Base-by-base conservation (phyloP, 2,888 invertebrate species). In the Drosophila birchii region DNA sequence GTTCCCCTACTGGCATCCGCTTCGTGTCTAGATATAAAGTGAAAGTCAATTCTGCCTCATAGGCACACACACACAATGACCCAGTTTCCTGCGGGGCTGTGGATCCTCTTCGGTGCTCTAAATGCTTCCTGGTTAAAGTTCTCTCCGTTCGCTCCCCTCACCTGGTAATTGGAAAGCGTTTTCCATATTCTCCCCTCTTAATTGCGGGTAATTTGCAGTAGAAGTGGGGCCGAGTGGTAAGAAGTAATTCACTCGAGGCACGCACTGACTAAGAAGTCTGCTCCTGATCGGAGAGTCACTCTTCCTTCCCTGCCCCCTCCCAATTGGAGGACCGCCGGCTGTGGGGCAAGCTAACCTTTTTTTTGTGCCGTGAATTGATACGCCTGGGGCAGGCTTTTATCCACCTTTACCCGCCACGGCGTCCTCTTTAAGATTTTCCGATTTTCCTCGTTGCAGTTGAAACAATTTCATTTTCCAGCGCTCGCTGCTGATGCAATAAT, bases 391-490 rank as follows among this genome's bases (percentile, higher is more conserved):
- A 47, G 47, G 59, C 73, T 76, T 79, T 86, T 78, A 51, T 47
- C 87, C 79, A 73, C 64, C 55, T 43, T 49, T 29, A 32, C 20
- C 36, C 34, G 12, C 20, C 51, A 6, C 26, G 7, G 9, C n/a
- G 8, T 20, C 44, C 47, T 26, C 67, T n/a, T 26, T 8, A n/a
- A 29, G 43, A 29, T 60, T 53, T 44, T 43, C 34, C 55, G 43
- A 29, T 60, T 53, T 44, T 43, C 29, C 58, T 73, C 36, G 79
- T 81, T 81, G 67, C 66, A 51, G 72, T 69, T 74, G 80, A 74
- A 84, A 85, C 87, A 86, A 88, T 88, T 85, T 86, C 76, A 84
- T 81, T 88, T 88, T 72, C 59, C 75, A 69, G 57, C 53, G 78
- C 74, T 76, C 74, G 66, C 88, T 86, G 29, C 29, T 29, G 88